phyloP scores from a whole-genome alignment of 2,888 invertebrate species.

The Augiades crinisus region DNA sequence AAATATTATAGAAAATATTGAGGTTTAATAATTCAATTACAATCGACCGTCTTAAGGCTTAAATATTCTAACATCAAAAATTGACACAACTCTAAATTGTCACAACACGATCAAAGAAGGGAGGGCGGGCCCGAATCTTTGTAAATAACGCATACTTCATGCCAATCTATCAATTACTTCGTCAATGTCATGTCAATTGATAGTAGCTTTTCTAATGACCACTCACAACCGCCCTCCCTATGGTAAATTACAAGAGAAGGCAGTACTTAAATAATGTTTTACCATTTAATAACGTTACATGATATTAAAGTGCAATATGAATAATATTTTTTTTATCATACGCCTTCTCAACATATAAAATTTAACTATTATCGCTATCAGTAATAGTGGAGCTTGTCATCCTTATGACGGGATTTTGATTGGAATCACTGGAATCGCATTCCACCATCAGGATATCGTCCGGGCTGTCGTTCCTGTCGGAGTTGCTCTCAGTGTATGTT shows the following conservation, averaged over 20 bases:
- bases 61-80: conserved; percentile 17
- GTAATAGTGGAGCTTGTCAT: conserved; percentile 73
- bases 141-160: background rate
- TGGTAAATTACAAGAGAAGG: too few relatives aligned
- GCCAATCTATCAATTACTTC: too few relatives aligned
- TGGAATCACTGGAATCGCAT: conserved; percentile 73
- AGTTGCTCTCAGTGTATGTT: conserved; percentile 73
- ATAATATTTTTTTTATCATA: background rate
- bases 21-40: background rate
- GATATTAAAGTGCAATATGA: too few relatives aligned
- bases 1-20: too few relatives aligned
- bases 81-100: conserved; percentile 7
- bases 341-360: conserved; percentile 18
- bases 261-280: background rate
- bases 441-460: conserved; percentile 75
- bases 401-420: conserved; percentile 71
- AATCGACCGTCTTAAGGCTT: background rate
- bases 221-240: too few relatives aligned
- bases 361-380: conserved; percentile 71
- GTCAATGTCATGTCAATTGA: too few relatives aligned
- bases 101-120: conserved; percentile 3
- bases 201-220: too few relatives aligned
- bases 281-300: too few relatives aligned
- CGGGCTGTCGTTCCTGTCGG: conserved; percentile 70
- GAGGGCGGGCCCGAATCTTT: background rate